These are phyloP conservation scores for Scaptomyza flava DNA, from an alignment of 2,888 invertebrate species.

Conservation along the genomic window DNA sequence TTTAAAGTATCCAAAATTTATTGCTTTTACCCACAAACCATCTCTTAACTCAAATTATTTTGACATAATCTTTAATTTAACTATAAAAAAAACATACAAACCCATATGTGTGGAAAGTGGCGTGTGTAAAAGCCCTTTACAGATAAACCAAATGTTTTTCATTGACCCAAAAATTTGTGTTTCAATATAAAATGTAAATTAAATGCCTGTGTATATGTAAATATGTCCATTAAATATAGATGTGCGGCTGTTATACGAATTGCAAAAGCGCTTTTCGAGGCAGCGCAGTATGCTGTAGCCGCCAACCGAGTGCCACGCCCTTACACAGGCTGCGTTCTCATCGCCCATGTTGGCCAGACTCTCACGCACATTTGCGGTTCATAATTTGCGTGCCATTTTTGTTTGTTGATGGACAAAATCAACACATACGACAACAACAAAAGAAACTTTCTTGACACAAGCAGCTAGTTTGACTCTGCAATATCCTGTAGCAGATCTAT, in stretches of 20 bases:
- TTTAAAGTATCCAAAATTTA: no score
- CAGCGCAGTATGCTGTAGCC: constrained; percentile 23
- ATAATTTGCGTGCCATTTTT: constrained; percentile 76
- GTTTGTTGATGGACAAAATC: constrained; percentile 79
- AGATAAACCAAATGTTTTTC: constrained; percentile 2
- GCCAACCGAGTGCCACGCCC: constrained; percentile 35
- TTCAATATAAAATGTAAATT: constrained; percentile 17
- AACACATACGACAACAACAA: constrained; percentile 52
- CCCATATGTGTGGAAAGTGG: no score
- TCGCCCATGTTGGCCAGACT: constrained; percentile 15
- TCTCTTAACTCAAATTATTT: no score
- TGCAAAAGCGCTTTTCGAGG: constrained; percentile 18
- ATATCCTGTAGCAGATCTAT: not conserved
- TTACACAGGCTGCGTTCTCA: not conserved
- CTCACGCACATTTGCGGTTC: constrained; percentile 77
- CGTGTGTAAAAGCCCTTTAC: not conserved
- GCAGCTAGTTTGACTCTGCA: not conserved
- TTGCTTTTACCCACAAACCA: no score
- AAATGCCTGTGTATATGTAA: constrained; percentile 48
- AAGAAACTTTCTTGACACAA: not conserved
- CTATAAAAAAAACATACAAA: not conserved
- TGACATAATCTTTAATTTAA: no score
- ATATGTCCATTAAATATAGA: constrained; percentile 73
- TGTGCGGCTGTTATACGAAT: constrained; percentile 59
- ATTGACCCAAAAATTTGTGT: constrained; percentile 33